These are phyloP conservation scores for Daubentonia madagascariensis DNA, from an alignment of 2,113 vertebrate genomes.

Conservation along the genomic window DNA sequence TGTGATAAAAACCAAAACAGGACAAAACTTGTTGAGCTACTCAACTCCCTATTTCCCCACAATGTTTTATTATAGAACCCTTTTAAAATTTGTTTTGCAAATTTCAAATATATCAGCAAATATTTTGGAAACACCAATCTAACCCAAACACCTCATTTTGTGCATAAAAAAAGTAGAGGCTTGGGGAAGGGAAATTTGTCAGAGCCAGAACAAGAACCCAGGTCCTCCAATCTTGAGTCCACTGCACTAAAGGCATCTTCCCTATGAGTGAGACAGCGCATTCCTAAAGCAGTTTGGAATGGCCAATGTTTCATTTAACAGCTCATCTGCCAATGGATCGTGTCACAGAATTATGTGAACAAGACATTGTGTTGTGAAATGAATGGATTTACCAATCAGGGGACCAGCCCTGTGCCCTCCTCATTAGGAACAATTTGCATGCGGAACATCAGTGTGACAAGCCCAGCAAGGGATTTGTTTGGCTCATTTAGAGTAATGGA, in stretches of 20 bases:
- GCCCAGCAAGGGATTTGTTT: conserved; percentile 82
- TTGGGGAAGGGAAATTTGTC: background rate
- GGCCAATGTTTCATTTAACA: background rate
- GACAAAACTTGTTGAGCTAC: background rate
- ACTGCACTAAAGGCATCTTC: background rate
- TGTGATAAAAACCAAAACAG: background rate
- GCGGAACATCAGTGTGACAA: conserved; percentile 80
- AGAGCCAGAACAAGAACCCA: background rate
- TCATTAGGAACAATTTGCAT: conserved; percentile 84
- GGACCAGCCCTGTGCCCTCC: conserved; percentile 48
- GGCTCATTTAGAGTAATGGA: conserved; percentile 83
- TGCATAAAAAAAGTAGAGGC: background rate
- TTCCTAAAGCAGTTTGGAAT: background rate
- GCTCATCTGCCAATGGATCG: background rate
- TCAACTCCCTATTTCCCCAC: background rate
- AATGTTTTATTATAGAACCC: background rate
- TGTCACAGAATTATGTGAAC: conserved; percentile 23
- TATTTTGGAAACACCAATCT: background rate
- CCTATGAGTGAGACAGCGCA: background rate
- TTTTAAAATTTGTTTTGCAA: background rate
- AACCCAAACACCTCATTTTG: background rate
- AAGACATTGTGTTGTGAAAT: conserved; percentile 50
- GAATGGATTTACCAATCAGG: conserved; percentile 55
- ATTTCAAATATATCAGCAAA: background rate
- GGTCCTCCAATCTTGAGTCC: background rate